Conservation (phyloP, 2,797 vertebrate genomes). For the Sandelia bainsii region DNA sequence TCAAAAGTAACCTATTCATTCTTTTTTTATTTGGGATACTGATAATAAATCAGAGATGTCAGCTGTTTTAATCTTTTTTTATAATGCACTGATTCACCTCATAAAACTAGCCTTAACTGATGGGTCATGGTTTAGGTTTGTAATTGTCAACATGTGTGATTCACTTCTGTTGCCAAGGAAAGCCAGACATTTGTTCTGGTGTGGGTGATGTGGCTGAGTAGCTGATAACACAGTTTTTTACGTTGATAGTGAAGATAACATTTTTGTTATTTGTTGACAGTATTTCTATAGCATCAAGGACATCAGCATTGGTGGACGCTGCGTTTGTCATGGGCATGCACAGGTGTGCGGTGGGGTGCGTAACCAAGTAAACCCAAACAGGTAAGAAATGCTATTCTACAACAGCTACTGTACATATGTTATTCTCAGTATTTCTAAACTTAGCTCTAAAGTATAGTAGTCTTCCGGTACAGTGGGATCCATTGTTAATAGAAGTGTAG, state of each 20-base stretch:
- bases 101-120: conserved; percentile 10
- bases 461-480: conserved; percentile 10
- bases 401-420: not conserved
- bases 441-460: conserved; percentile 9
- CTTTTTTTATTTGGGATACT: not conserved
- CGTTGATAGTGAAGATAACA: conserved; percentile 23
- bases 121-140: conserved; percentile 20
- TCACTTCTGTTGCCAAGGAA: conserved; percentile 29
- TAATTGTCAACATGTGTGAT: conserved; percentile 29
- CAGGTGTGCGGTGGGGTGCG: conserved; percentile 82
- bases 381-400: conserved; percentile 58
- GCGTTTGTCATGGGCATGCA: conserved; percentile 94
- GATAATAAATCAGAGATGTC: conserved; percentile 11
- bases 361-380: conserved; percentile 74
- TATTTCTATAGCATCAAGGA: conserved; percentile 98
- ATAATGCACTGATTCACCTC: conserved; percentile 41
- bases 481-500: conserved; percentile 8
- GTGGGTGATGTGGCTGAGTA: conserved; percentile 16
- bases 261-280: conserved; percentile 73
- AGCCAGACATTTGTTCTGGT: conserved; percentile 40
- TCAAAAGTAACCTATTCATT: conserved; percentile 2
- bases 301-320: conserved; percentile 92
- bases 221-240: conserved; percentile 23
- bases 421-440: not conserved
- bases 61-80: conserved; percentile 23